A percentile compares a stretch with the other conserved stretches of the same genome.
Evolutionary conservation across 2,797 vertebrate species (phyloP).

Genomic region (Propithecus perrieri): DNA sequence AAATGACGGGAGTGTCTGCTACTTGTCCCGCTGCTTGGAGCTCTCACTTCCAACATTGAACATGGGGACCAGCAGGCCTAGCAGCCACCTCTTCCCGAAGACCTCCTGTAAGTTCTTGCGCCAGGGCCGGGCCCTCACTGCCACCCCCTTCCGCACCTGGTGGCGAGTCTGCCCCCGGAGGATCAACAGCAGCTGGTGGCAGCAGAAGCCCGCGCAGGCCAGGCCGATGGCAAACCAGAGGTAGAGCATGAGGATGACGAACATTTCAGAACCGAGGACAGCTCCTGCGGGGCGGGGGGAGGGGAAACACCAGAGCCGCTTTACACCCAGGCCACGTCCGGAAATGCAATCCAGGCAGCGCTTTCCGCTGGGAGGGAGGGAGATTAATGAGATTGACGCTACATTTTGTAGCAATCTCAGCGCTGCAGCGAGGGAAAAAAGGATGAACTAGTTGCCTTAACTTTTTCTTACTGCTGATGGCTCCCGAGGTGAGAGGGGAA

Average conservation of each 20-base stretch:
- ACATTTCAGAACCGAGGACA: slow-evolving; percentile 95
- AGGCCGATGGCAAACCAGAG: slow-evolving; percentile 98
- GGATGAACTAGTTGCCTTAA: slow-evolving; percentile 41
- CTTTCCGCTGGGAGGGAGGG: not conserved
- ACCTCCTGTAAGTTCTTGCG: slow-evolving; percentile 94
- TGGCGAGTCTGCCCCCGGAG: slow-evolving; percentile 95
- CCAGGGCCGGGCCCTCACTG: slow-evolving; percentile 89
- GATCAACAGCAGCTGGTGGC: slow-evolving; percentile 97
- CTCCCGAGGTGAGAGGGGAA: not conserved
- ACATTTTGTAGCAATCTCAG: slow-evolving; percentile 19
- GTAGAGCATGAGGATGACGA: slow-evolving; percentile 98
- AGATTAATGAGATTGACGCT: not conserved
- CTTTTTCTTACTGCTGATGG: not conserved
- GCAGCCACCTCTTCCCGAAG: slow-evolving; percentile 95
- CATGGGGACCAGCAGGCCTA: slow-evolving; percentile 94
- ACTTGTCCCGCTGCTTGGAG: slow-evolving; percentile 85
- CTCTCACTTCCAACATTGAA: slow-evolving; percentile 89
- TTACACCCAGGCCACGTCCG: slow-evolving; percentile 46
- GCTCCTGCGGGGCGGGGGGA: slow-evolving; percentile 86
- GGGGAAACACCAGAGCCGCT: slow-evolving; percentile 53
- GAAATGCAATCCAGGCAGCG: not conserved
- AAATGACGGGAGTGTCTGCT: slow-evolving; percentile 23
- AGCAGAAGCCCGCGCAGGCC: slow-evolving; percentile 97
- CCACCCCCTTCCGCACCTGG: slow-evolving; percentile 92
- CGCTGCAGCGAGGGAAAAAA: not conserved